phyloP scores from a whole-genome alignment of 2,888 invertebrate species.

The Gymnoscelis rufifasciata region DNA sequence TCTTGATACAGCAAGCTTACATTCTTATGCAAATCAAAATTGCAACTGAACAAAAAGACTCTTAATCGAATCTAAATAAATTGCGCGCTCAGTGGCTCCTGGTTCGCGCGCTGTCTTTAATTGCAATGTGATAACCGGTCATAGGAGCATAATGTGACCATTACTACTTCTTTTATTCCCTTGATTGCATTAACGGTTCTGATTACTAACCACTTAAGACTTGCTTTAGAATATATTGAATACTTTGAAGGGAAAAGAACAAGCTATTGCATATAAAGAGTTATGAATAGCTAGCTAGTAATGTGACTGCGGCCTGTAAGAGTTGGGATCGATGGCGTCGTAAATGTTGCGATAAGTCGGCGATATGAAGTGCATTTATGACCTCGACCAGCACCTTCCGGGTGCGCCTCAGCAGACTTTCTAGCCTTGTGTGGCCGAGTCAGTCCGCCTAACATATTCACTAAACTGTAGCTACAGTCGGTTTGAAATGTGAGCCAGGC shows the following conservation, averaged over 20 bases:
- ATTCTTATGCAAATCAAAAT: conserved; percentile 69
- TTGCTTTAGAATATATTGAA: not conserved
- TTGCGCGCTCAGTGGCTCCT: conserved; percentile 51
- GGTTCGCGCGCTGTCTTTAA: conserved; percentile 58
- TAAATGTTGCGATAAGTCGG: not conserved
- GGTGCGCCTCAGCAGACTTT: not conserved
- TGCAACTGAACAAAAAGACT: conserved; percentile 61
- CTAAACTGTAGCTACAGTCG: conserved; percentile 33
- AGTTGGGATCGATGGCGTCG: conserved; percentile 3
- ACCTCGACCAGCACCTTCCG: not conserved
- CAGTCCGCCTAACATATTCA: conserved; percentile 27
- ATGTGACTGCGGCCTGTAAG: not conserved
- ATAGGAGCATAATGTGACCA: conserved; percentile 61
- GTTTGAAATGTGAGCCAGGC: conserved; percentile 49
- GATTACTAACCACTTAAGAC: conserved; percentile 14
- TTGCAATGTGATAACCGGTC: conserved; percentile 67
- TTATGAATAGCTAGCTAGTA: conserved; percentile 3
- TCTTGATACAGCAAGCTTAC: conserved; percentile 35
- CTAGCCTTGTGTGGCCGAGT: conserved; percentile 23
- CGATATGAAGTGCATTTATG: conserved; percentile 1
- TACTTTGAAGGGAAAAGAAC: not conserved
- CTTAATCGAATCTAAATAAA: conserved; percentile 68
- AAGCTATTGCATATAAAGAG: conserved; percentile 7
- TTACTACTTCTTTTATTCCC: conserved; percentile 54
- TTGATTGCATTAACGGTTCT: conserved; percentile 42